Evolutionary conservation across 2,113 vertebrate genomes (phyloP), one percentile per base, ranked within the genome.

Genomic region (Pygoscelis adeliae): DNA sequence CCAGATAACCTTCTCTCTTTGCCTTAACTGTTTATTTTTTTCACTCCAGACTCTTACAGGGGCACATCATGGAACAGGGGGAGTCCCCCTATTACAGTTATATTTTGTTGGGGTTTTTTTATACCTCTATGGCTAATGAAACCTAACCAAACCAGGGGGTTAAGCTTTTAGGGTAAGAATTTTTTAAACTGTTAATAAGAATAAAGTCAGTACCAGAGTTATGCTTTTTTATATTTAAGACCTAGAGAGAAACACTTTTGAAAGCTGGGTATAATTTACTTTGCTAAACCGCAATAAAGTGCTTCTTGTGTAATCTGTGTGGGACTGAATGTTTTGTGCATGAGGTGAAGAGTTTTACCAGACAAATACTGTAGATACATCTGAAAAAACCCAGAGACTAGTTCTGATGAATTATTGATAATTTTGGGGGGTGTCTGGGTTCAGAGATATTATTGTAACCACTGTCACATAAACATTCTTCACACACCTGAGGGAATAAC

Each of bases 361-460:
- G 50, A 87, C 13, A 85, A 65, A 82, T 65, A 58, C 6, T 61
- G 40, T 12, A 78, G 30, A 36, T 86, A 13, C 3, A 15, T 67
- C 27, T 66, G 84, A 85, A 92, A 85, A 95, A 80, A 34, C 0
- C 0, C 8, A 77, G 22, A 38, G 10, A 65, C 15, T 36, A 62
- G 6, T 61, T 90, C 34, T 86, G 71, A 61, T 95, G 70, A 93
- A 90, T 90, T 92, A 80, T 70, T 89, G 36, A 92, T 86, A 65
- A 70, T 84, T 87, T 62, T 22, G 5, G 26, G 27, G 2, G 23
- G 22, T 19, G 5, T 42, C 50, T 89, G 47, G 6, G 3, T 94
- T 76, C 49, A 89, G 61, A 83, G 42, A 32, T 40, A 38, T 56
- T 61, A 38, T 49, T 78, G 15, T 74, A 96, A 78, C 62, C 26